These are phyloP conservation scores for Macrotis lagotis DNA, from an alignment of 2,113 vertebrate species.

Conservation along the genomic window DNA sequence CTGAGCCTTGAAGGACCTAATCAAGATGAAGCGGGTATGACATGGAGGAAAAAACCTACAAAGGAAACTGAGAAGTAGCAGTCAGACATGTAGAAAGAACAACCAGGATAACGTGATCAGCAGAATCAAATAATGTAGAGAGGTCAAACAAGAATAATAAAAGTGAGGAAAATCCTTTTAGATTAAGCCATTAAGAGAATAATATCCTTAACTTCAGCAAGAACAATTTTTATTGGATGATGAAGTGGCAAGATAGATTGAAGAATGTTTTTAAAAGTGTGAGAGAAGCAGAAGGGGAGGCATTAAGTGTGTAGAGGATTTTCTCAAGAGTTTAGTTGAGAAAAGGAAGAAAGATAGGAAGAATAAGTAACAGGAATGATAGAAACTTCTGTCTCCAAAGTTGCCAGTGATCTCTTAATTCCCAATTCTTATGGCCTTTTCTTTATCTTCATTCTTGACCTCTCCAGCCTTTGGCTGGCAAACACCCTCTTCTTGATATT, in stretches of 20 bases:
- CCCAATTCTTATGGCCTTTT: not conserved
- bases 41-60: not conserved
- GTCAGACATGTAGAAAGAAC: not conserved
- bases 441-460: not conserved
- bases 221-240: not conserved
- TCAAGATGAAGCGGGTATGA: not conserved
- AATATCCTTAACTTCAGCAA: not conserved
- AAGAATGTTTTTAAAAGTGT: not conserved
- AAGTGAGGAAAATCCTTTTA: not conserved
- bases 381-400: not conserved
- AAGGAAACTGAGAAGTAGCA: slow-evolving; percentile 1
- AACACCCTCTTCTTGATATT: not conserved
- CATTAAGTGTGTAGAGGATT: not conserved
- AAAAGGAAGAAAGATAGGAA: not conserved
- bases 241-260: not conserved
- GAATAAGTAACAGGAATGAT: not conserved
- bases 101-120: not conserved
- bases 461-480: not conserved
- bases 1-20: not conserved
- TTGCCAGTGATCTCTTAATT: too few species aligned
- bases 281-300: not conserved
- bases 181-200: not conserved
- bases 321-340: slow-evolving; percentile 1
- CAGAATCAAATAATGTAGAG: not conserved
- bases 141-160: not conserved